phyloP scores from a whole-genome alignment of 1,140 invertebrate genomes.

The Scaptomyza graminum region DNA sequence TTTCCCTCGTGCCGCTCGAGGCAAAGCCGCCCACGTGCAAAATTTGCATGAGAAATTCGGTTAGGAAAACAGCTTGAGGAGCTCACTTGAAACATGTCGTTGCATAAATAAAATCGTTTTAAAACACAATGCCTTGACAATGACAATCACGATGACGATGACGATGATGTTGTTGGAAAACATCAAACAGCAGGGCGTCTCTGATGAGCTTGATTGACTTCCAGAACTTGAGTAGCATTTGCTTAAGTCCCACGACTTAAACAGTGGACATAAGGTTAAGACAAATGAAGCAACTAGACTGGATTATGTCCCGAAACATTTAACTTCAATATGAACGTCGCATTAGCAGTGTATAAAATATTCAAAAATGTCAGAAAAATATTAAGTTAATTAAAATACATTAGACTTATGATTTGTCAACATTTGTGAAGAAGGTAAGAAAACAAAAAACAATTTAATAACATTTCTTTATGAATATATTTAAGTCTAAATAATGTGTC shows the following conservation, averaged over 20 bases:
- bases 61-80: slow-evolving; percentile 67
- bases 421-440: background rate
- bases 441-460: background rate
- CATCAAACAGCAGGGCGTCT: slow-evolving; percentile 34
- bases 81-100: slow-evolving; percentile 69
- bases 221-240: slow-evolving; percentile 56
- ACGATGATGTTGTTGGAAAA: slow-evolving; percentile 17
- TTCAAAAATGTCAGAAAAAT: background rate
- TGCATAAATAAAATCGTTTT: slow-evolving; percentile 79
- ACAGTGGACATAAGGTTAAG: slow-evolving; percentile 57
- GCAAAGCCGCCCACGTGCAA: slow-evolving; percentile 60
- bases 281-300: background rate
- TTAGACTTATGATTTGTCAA: background rate
- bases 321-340: background rate
- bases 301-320: background rate
- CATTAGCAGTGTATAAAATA: background rate
- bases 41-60: slow-evolving; percentile 78
- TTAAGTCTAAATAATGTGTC: background rate
- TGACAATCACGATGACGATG: slow-evolving; percentile 34
- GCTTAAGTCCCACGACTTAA: slow-evolving; percentile 65
- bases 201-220: slow-evolving; percentile 76
- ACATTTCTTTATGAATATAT: background rate
- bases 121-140: slow-evolving; percentile 48
- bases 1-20: background rate
- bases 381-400: slow-evolving; percentile 2